A percentile compares a stretch with the other conserved stretches of the same genome.
Evolutionary conservation across 2,888 invertebrate genomes (phyloP).

Genomic region (Catotricha subobsoleta): DNA sequence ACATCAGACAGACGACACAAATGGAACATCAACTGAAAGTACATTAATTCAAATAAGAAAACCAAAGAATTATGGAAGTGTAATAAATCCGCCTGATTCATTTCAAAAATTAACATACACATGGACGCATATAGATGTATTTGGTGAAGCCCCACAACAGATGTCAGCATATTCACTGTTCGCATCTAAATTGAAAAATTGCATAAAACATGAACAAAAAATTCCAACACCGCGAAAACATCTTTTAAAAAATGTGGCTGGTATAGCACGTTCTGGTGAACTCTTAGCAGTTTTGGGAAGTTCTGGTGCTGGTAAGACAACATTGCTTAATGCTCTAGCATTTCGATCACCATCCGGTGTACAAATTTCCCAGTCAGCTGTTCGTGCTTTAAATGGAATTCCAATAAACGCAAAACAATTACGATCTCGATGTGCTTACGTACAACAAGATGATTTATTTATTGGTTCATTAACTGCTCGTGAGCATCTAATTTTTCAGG

Average conservation of each 20-base stretch:
- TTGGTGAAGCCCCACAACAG: slow-evolving; percentile 39
- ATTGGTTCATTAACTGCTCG: slow-evolving; percentile 75
- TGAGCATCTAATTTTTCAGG: slow-evolving; percentile 80
- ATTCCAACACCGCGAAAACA: slow-evolving; percentile 39
- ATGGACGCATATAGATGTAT: slow-evolving; percentile 65
- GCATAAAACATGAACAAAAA: slow-evolving; percentile 19
- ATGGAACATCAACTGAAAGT: neutral
- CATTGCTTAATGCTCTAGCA: slow-evolving; percentile 74
- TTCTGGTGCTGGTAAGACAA: slow-evolving; percentile 89
- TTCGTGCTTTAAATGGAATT: slow-evolving; percentile 53
- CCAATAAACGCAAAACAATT: slow-evolving; percentile 51
- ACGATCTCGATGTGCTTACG: slow-evolving; percentile 70
- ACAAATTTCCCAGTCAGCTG: slow-evolving; percentile 36
- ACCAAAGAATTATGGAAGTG: slow-evolving; percentile 22
- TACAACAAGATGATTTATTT: slow-evolving; percentile 87
- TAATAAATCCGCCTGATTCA: slow-evolving; percentile 11
- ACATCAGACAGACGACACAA: neutral
- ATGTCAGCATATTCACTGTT: slow-evolving; percentile 17
- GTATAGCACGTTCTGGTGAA: slow-evolving; percentile 71
- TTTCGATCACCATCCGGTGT: slow-evolving; percentile 57
- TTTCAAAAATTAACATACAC: slow-evolving; percentile 48
- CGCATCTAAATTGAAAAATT: neutral
- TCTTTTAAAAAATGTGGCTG: slow-evolving; percentile 59
- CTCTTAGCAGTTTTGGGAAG: slow-evolving; percentile 75
- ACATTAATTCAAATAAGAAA: neutral